phyloP scores from a whole-genome alignment of 2,888 invertebrate species.

The Endotricha flammealis region DNA sequence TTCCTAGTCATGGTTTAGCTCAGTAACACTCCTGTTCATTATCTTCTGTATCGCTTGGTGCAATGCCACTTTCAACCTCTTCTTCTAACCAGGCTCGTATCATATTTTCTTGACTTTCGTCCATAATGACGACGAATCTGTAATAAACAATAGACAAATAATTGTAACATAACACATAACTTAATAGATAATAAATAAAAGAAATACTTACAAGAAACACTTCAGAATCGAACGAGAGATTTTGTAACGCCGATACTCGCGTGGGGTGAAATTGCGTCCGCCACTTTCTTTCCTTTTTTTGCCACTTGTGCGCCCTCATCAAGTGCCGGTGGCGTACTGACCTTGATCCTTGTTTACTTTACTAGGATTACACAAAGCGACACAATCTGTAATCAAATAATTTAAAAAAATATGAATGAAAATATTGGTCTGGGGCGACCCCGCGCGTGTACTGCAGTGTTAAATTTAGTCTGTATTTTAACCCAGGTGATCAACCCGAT shows the following conservation, averaged over 20 bases:
- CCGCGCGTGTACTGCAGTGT: no score
- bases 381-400: neutral
- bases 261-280: neutral
- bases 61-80: neutral
- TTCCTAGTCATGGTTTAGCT: neutral
- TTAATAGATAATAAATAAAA: neutral
- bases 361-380: neutral
- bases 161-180: neutral
- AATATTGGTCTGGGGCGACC: slow-evolving; percentile 3
- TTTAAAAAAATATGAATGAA: neutral
- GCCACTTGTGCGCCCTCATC: no score
- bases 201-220: neutral
- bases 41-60: neutral
- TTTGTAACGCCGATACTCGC: slow-evolving; percentile 1
- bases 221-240: neutral
- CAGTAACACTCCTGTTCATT: no score
- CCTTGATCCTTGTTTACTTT: neutral
- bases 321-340: neutral
- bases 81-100: neutral
- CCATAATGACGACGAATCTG: slow-evolving; percentile 1
- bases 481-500: no score
- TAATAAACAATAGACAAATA: neutral
- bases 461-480: no score
- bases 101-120: slow-evolving; percentile 1
- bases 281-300: neutral